Evolutionary conservation across 2,113 vertebrate genomes (phyloP), one percentile per base, ranked within the genome.

Genomic region (Lepidiolamprologus cunningtoni): DNA sequence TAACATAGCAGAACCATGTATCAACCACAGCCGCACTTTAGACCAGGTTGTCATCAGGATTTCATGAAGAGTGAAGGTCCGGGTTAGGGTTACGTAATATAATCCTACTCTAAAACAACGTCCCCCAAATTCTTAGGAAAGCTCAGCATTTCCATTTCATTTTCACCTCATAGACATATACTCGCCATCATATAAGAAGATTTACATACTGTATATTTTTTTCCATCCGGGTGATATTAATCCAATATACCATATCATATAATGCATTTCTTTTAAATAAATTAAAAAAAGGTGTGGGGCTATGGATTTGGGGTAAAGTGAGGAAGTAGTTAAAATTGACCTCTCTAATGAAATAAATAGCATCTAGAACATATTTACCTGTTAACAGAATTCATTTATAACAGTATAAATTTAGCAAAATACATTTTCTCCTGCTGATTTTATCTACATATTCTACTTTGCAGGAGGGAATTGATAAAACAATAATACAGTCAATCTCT

Each of bases 321-420:
- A 89, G 81, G 83, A 89, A 89, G 86, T 78, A 84, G 82, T 81
- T 90, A 92, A 93, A 93, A 93, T 91, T 91, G 92, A 93, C 88
- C 89, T 91, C 87, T 92, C 90, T 89, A 95, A 90, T 83, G 90
- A 94, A 95, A 95, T 93, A 94, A 94, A 95, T 92, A 94, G 86
- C 86, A 93, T 92, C 86, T 93, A 94, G 89, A 90, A 92, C 91
- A 89, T 90, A 89, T 94, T 84, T 93, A 81, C 89, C 86, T 89
- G 91, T 89, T 85, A 95, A 93, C 90, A 92, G 82, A 91, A 93
- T 91, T 88, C 3, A 89, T 95, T 94, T 94, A 91, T 92, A 93
- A 95, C 94, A 86, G 94, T 96, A 97, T 92, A 96, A 97, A 96
- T 96, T 95, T 96, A 97, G 95, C 96, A 97, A 97, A 96, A 97